These are phyloP conservation scores for Callitettix versicolor DNA, from an alignment of 1,140 invertebrate genomes.

Conservation along the genomic window DNA sequence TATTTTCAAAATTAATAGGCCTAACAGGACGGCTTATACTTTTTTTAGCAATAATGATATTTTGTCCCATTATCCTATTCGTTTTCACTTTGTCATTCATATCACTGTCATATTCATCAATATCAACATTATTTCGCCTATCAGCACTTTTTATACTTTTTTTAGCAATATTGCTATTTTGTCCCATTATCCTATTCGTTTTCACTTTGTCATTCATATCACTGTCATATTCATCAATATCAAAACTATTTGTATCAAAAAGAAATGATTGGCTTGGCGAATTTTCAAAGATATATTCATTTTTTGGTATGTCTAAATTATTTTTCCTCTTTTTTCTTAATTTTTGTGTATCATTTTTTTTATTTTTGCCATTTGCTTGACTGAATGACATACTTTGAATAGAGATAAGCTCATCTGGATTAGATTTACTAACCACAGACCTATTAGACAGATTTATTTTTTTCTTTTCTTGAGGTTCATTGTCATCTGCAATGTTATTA, in stretches of 20 bases:
- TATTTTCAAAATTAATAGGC: too few species aligned
- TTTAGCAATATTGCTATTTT: neutral
- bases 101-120: neutral
- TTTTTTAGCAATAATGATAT: neutral
- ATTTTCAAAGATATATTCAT: neutral
- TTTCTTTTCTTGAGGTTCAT: too few species aligned
- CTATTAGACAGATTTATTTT: too few species aligned
- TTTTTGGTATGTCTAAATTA: neutral
- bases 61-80: neutral
- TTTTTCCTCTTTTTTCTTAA: neutral
- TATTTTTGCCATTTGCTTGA: neutral
- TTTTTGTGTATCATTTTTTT: neutral
- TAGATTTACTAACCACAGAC: too few species aligned
- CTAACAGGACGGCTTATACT: too few species aligned
- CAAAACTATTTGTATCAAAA: neutral
- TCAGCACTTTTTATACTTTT: neutral
- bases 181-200: neutral
- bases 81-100: neutral
- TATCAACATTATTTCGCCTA: neutral
- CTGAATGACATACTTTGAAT: too few species aligned
- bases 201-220: neutral
- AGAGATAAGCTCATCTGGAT: too few species aligned
- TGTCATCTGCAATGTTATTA: too few species aligned
- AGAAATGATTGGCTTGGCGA: neutral
- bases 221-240: neutral